Evolutionary conservation across 2,888 invertebrate species (phyloP).

Genomic region (Drosophila mayaguana): DNA sequence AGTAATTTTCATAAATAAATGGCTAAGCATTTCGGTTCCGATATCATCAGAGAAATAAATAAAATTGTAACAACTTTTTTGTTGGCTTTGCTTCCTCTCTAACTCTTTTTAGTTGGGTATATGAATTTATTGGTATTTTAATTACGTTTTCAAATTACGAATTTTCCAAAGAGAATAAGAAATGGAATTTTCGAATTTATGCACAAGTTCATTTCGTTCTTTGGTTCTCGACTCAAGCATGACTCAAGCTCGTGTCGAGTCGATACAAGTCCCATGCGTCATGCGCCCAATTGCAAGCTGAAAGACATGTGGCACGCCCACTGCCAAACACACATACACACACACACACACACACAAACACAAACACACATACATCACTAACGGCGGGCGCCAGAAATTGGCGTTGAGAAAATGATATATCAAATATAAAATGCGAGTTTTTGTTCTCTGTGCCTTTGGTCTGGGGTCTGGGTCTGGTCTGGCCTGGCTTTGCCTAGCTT

Average conservation of each 20-base stretch:
- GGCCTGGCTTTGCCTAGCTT: conserved; percentile 41
- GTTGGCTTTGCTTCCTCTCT: no score
- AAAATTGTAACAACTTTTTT: neutral
- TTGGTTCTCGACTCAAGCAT: neutral
- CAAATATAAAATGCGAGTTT: conserved; percentile 31
- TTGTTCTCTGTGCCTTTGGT: conserved; percentile 13
- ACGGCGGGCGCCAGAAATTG: conserved; percentile 32
- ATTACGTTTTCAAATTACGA: neutral
- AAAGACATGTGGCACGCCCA: conserved; percentile 50
- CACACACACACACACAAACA: no score
- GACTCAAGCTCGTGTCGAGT: conserved; percentile 14
- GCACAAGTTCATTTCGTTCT: neutral
- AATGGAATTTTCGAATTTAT: neutral
- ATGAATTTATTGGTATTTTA: neutral
- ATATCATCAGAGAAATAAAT: neutral
- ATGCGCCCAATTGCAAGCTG: conserved; percentile 59
- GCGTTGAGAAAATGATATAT: conserved; percentile 59
- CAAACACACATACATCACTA: conserved; percentile 5
- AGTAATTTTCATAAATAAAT: conserved; percentile 36
- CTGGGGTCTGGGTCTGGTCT: conserved; percentile 9
- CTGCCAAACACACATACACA: neutral
- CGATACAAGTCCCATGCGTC: conserved; percentile 58
- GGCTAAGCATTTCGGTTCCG: conserved; percentile 2
- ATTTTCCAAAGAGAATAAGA: neutral
- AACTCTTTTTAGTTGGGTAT: neutral